Evolutionary conservation across 2,888 invertebrate species (phyloP).

Genomic region (Euzophera pinguis): DNA sequence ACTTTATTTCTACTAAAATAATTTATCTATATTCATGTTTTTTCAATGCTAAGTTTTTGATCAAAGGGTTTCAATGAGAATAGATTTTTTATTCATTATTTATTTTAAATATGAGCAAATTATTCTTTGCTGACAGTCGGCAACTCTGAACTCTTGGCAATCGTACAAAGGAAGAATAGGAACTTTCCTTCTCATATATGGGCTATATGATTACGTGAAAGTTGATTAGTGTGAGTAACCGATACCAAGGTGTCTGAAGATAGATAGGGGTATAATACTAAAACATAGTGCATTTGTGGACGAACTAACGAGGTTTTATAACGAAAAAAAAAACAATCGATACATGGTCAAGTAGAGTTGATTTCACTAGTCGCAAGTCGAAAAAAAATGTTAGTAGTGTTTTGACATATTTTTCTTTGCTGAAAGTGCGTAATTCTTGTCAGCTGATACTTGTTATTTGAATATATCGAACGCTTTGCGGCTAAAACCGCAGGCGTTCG

Average conservation of each 20-base stretch:
- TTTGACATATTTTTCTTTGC: constrained; percentile 82
- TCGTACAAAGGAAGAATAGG: constrained; percentile 32
- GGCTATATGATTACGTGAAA: constrained; percentile 60
- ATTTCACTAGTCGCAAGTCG: constrained; percentile 80
- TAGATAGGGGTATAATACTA: constrained; percentile 68
- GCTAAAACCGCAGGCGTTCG: constrained; percentile 25
- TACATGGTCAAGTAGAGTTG: constrained; percentile 80
- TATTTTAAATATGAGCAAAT: background rate
- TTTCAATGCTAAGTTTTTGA: background rate
- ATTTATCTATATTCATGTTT: background rate
- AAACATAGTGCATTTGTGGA: constrained; percentile 75
- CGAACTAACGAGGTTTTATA: constrained; percentile 68
- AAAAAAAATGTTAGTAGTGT: constrained; percentile 79
- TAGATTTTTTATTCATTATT: background rate
- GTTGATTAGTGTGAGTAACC: constrained; percentile 35
- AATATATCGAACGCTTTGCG: constrained; percentile 42
- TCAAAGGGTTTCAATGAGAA: background rate
- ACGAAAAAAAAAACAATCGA: constrained; percentile 65
- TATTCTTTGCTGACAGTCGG: constrained; percentile 18
- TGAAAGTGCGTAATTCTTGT: constrained; percentile 81
- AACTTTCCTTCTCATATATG: constrained; percentile 65
- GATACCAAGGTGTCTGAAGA: constrained; percentile 52
- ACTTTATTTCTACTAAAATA: background rate
- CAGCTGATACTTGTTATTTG: constrained; percentile 72
- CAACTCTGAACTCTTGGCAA: constrained; percentile 31